These are phyloP conservation scores for Sphenopsis melanotis DNA, from an alignment of 2,797 vertebrate species.

Conservation along the genomic window DNA sequence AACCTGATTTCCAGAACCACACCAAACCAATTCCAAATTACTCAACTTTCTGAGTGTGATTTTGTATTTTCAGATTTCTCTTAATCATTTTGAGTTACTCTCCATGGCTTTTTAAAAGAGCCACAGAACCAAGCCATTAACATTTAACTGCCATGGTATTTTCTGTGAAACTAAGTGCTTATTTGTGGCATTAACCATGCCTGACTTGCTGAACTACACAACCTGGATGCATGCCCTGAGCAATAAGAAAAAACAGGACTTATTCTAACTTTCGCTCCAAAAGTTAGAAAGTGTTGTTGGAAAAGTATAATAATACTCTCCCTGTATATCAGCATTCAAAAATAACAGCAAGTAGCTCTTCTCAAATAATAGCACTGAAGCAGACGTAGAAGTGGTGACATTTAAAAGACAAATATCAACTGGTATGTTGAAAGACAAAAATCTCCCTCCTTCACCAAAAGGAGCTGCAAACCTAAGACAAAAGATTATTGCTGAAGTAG, in stretches of 20 bases:
- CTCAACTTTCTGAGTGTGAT: not conserved
- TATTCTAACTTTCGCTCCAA: not conserved
- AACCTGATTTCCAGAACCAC: not conserved
- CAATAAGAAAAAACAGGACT: not conserved
- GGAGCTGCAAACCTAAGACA: not conserved
- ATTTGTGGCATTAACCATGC: not conserved
- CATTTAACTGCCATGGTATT: not conserved
- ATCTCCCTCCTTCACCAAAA: not conserved
- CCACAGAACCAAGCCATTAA: not conserved
- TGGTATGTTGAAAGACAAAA: not conserved
- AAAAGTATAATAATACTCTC: not conserved
- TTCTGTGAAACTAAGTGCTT: not conserved
- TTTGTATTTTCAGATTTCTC: not conserved
- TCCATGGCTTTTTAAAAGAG: not conserved
- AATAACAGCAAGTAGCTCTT: not conserved
- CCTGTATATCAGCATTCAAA: not conserved
- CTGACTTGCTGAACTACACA: not conserved
- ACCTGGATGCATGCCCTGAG: not conserved
- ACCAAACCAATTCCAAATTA: constrained; percentile 28
- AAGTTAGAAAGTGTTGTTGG: not conserved
- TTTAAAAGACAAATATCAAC: not conserved
- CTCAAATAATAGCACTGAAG: not conserved
- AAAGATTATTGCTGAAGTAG: not conserved
- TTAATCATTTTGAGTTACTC: not conserved
- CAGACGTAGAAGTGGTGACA: not conserved